Evolutionary conservation across 2,797 vertebrate species (phyloP).

Genomic region (Tachyglossus aculeatus): DNA sequence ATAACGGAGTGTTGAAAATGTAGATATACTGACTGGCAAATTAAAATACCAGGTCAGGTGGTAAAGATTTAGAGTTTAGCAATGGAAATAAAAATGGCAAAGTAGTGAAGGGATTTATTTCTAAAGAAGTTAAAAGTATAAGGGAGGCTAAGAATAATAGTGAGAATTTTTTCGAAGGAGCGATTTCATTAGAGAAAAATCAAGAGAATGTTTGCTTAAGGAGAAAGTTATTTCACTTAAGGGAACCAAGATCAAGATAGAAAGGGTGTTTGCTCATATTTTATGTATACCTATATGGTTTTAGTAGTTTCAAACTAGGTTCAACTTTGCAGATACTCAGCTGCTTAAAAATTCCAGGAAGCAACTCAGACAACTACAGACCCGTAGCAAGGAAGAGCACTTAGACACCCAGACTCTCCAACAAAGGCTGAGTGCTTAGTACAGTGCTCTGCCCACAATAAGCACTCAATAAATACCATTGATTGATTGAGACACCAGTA

Average conservation of each 20-base stretch:
- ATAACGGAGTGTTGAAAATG: neutral
- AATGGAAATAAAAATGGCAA: neutral
- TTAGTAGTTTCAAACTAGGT: neutral
- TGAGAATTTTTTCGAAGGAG: slow-evolving; percentile 9
- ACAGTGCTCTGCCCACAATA: too few species aligned
- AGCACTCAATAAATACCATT: too few species aligned
- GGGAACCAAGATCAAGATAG: slow-evolving; percentile 22
- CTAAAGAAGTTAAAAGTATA: neutral
- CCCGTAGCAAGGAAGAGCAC: too few species aligned
- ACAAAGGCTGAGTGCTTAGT: too few species aligned
- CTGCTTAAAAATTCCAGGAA: neutral
- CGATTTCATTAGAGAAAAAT: slow-evolving; percentile 36
- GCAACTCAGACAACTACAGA: too few species aligned
- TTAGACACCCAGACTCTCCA: too few species aligned
- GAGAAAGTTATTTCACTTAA: slow-evolving; percentile 19
- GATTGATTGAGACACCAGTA: too few species aligned
- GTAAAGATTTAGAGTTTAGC: neutral
- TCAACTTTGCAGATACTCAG: neutral
- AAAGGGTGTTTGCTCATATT: neutral
- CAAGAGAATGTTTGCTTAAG: neutral
- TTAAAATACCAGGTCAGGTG: neutral
- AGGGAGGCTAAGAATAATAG: slow-evolving; percentile 2
- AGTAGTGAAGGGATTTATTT: neutral
- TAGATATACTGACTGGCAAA: neutral
- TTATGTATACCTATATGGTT: neutral